Evolutionary conservation across 1,140 invertebrate genomes (phyloP).

Genomic region (Bombus pyrosoma): DNA sequence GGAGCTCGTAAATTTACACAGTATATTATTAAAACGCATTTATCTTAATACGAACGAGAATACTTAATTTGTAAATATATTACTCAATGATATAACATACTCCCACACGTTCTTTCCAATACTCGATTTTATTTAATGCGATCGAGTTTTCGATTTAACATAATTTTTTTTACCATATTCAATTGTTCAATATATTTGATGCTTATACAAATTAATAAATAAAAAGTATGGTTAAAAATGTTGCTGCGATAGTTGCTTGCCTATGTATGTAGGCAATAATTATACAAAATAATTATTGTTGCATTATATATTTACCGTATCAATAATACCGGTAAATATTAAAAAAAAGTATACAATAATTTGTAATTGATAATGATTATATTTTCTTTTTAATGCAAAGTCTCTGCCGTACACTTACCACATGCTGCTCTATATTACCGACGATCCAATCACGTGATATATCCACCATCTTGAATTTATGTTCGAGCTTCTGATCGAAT

Average conservation of each 20-base stretch:
- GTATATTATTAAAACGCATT: no score
- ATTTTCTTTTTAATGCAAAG: background rate
- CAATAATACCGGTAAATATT: conserved; percentile 11
- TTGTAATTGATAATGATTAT: background rate
- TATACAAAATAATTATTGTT: background rate
- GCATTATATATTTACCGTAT: background rate
- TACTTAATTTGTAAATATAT: background rate
- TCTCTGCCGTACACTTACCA: conserved; percentile 35
- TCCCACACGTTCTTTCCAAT: background rate
- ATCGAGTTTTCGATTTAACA: no score
- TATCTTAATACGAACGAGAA: background rate
- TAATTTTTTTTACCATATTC: background rate
- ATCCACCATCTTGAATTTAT: conserved; percentile 22
- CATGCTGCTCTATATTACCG: conserved; percentile 27
- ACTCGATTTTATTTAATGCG: background rate
- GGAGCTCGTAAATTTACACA: background rate
- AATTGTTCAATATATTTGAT: background rate
- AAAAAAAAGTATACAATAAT: conserved; percentile 12
- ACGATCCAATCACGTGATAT: background rate
- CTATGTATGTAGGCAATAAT: background rate
- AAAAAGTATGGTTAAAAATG: background rate
- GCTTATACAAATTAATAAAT: conserved; percentile 9
- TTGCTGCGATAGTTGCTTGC: no score
- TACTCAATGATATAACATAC: background rate
- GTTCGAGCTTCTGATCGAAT: background rate